Evolutionary conservation across 2,888 invertebrate species (phyloP).

Genomic region (Carterocephalus palaemon): DNA sequence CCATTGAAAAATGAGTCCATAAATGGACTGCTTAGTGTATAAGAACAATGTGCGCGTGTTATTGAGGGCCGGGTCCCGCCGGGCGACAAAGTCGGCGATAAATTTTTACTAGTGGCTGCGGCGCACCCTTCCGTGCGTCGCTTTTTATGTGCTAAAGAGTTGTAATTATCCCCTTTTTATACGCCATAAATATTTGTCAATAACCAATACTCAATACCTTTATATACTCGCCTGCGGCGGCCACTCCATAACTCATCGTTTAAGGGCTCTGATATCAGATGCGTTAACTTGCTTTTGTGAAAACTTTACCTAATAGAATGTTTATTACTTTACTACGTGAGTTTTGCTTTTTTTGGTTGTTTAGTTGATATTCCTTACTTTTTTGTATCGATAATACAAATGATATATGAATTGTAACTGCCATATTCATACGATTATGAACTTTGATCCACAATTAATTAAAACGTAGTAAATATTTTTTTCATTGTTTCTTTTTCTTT

Average conservation of each 20-base stretch:
- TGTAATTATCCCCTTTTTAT: conserved; percentile 78
- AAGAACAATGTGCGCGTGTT: conserved; percentile 25
- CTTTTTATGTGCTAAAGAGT: conserved; percentile 77
- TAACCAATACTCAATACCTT: conserved; percentile 74
- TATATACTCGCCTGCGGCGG: conserved; percentile 69
- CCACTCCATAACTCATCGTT: conserved; percentile 72
- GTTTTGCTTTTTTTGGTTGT: no score
- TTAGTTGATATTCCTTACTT: neutral
- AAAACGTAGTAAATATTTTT: neutral
- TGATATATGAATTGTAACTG: no score
- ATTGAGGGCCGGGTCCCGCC: conserved; percentile 44
- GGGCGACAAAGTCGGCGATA: conserved; percentile 64
- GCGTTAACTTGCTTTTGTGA: conserved; percentile 48
- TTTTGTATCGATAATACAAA: no score
- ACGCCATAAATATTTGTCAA: conserved; percentile 78
- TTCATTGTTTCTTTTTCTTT: no score
- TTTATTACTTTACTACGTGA: no score
- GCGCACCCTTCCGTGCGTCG: conserved; percentile 64
- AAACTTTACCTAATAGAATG: no score
- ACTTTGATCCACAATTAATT: no score
- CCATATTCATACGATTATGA: no score
- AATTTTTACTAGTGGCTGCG: conserved; percentile 58
- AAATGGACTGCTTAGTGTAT: no score
- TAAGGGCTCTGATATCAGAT: conserved; percentile 60
- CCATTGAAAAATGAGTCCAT: neutral